A percentile compares a stretch with the other conserved stretches of the same genome.
Conservation (phyloP, 1,140 invertebrate species). For the Musca domestica region DNA sequence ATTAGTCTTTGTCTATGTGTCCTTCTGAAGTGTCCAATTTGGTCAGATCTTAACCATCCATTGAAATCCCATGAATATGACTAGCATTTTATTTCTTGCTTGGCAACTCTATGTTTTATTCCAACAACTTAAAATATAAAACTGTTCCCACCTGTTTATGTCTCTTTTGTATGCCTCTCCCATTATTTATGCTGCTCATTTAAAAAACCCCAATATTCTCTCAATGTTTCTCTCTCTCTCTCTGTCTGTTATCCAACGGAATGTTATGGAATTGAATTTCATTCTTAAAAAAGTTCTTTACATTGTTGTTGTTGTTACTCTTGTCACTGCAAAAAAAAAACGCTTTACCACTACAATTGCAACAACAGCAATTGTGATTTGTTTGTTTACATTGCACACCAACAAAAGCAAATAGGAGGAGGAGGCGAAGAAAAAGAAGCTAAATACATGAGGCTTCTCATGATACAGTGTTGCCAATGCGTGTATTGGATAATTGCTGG, state of each 20-base stretch:
- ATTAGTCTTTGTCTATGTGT: too few relatives aligned
- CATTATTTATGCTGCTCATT: neutral
- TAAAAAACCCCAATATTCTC: too few relatives aligned
- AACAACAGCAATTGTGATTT: neutral
- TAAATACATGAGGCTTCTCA: neutral
- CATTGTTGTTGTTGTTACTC: neutral
- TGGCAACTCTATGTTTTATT: too few relatives aligned
- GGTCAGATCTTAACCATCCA: too few relatives aligned
- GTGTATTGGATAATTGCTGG: neutral
- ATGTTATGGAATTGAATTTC: conserved; percentile 21
- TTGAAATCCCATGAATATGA: too few relatives aligned
- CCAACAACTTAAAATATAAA: neutral
- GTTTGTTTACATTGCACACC: conserved; percentile 1
- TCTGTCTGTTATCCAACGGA: neutral
- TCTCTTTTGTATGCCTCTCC: too few relatives aligned
- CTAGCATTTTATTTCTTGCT: too few relatives aligned
- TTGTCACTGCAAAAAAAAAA: neutral
- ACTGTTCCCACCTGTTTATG: neutral
- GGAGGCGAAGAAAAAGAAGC: neutral
- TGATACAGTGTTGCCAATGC: too few relatives aligned
- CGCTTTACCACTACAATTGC: too few relatives aligned
- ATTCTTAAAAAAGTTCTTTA: conserved; percentile 18
- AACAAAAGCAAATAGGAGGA: neutral
- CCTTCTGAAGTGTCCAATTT: too few relatives aligned
- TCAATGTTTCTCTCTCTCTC: neutral